These are phyloP conservation scores for Vanessa cardui DNA, from an alignment of 2,888 invertebrate species.

Conservation along the genomic window DNA sequence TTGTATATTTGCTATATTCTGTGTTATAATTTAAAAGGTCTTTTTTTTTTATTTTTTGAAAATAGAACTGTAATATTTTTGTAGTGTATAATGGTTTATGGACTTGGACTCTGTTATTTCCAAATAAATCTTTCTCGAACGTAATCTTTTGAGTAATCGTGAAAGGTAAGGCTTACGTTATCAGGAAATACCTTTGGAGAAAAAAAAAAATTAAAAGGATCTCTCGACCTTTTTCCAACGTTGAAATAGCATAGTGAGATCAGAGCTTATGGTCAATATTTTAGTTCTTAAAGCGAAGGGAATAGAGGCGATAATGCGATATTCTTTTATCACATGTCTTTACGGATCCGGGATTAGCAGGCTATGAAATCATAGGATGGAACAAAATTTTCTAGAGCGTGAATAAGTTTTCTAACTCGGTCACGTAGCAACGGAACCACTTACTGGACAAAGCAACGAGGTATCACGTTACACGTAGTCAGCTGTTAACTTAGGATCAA, in stretches of 20 bases:
- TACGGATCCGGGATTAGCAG: slow-evolving; percentile 14
- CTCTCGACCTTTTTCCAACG: slow-evolving; percentile 5
- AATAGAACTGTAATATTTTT: too few relatives aligned
- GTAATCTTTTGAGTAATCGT: slow-evolving; percentile 2
- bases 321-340: slow-evolving; percentile 1
- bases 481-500: slow-evolving; percentile 35
- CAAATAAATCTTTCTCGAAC: neutral
- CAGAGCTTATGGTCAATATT: neutral
- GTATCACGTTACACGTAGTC: slow-evolving; percentile 35
- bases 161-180: slow-evolving; percentile 4
- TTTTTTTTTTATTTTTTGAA: too few relatives aligned
- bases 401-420: slow-evolving; percentile 30
- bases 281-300: neutral
- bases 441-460: slow-evolving; percentile 32
- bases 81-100: neutral
- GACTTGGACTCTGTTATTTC: neutral
- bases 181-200: slow-evolving; percentile 9
- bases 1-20: too few relatives aligned
- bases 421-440: slow-evolving; percentile 39
- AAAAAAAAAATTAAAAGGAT: slow-evolving; percentile 15
- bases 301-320: neutral
- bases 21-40: too few relatives aligned
- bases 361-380: slow-evolving; percentile 28
- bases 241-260: neutral
- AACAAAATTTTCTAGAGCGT: slow-evolving; percentile 25